Evolutionary conservation across 2,113 vertebrate genomes (phyloP).

Genomic region (Lampris megalopsis): DNA sequence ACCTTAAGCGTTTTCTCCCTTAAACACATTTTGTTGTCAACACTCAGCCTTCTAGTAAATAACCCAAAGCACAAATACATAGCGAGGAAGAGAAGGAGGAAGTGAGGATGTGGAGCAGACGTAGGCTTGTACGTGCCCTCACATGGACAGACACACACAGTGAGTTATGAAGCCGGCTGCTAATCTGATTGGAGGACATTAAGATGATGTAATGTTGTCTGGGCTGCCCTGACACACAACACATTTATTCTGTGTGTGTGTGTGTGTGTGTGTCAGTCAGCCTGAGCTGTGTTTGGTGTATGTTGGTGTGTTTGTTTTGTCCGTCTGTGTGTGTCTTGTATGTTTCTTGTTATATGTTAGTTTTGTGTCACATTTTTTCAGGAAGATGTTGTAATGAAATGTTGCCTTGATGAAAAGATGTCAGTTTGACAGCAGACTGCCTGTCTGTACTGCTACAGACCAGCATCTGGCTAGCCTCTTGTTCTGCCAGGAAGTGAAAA

Average conservation of each 20-base stretch:
- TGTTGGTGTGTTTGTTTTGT: slow-evolving; percentile 18
- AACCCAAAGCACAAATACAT: too few relatives aligned
- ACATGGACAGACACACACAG: neutral
- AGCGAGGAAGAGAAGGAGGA: too few relatives aligned
- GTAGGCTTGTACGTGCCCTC: neutral
- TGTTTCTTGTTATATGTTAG: neutral
- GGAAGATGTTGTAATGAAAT: too few relatives aligned
- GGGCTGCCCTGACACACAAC: slow-evolving; percentile 57
- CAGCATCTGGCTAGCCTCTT: too few relatives aligned
- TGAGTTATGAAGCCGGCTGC: slow-evolving; percentile 37
- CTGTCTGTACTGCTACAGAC: too few relatives aligned
- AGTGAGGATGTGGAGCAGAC: neutral
- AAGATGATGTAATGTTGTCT: slow-evolving; percentile 80
- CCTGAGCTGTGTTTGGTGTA: slow-evolving; percentile 2
- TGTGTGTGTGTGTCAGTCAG: slow-evolving; percentile 12
- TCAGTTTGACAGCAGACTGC: too few relatives aligned
- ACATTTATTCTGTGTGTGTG: slow-evolving; percentile 17
- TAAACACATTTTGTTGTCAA: too few relatives aligned
- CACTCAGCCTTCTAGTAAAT: too few relatives aligned
- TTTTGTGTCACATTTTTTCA: too few relatives aligned
- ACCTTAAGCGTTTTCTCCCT: neutral
- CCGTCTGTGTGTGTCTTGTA: slow-evolving; percentile 2
- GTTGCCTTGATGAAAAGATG: too few relatives aligned
- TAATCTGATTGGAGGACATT: slow-evolving; percentile 76
- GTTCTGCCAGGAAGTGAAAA: too few relatives aligned